These are phyloP conservation scores for Drosophila parthenogenetica DNA, from an alignment of 2,888 invertebrate species.

Conservation along the genomic window DNA sequence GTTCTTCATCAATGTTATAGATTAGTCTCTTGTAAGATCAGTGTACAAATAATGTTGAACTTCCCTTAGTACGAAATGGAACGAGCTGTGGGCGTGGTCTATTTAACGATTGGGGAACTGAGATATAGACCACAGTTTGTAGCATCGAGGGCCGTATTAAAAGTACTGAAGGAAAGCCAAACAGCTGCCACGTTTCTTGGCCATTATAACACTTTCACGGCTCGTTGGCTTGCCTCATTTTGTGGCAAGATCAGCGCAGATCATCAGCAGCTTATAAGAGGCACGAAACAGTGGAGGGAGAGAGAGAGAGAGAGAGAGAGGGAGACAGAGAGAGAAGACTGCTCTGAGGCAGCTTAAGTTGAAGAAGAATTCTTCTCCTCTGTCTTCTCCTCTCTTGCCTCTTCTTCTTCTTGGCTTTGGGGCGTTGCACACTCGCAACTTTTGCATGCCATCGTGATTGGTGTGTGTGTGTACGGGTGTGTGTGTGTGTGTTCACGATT, in stretches of 20 bases:
- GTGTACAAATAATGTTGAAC: constrained; percentile 27
- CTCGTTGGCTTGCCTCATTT: constrained; percentile 78
- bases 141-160: constrained; percentile 17
- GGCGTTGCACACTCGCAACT: constrained; percentile 65
- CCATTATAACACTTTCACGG: constrained; percentile 85
- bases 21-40: too few relatives aligned
- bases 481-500: constrained; percentile 64
- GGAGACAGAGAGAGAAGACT: constrained; percentile 13
- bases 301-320: constrained; percentile 6
- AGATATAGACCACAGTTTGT: neutral
- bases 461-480: constrained; percentile 38
- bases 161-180: constrained; percentile 55
- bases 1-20: too few relatives aligned
- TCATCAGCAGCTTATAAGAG: constrained; percentile 66
- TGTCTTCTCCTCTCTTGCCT: neutral
- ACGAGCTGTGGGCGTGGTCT: constrained; percentile 65
- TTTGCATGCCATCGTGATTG: constrained; percentile 79
- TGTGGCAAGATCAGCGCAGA: constrained; percentile 59
- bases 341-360: constrained; percentile 38
- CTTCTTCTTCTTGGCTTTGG: constrained; percentile 38
- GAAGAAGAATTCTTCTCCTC: constrained; percentile 23
- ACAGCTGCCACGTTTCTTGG: constrained; percentile 52
- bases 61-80: constrained; percentile 7
- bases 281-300: constrained; percentile 48
- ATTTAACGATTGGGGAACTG: constrained; percentile 70